Base-by-base conservation (phyloP, 2,888 invertebrate species). In the Dryadula phaetusa region DNA sequence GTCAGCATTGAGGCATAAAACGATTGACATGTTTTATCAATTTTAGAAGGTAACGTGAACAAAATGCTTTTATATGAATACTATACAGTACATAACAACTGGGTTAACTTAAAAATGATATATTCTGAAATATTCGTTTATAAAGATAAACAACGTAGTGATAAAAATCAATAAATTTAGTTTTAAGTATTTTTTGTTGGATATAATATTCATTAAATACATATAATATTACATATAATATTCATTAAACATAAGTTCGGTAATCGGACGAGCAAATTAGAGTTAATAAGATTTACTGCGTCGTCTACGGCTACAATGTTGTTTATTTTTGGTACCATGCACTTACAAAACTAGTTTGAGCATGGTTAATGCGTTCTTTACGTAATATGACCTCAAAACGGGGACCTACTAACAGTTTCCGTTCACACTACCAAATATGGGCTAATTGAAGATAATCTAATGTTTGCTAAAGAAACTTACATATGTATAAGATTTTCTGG, bases 301-400 rank as follows among this genome's bases (percentile, higher is more conserved):
- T 78, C 80, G 79, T 78, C 79, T 79, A 78, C 80, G 79, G 78
- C 79, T 79, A 78, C 82, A 85, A 86, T 86, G 88, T 90, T 87
- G 89, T 90, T 90, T 87, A 85, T 87, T 88, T 89, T 87, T 89
- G 82, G 82, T 80, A 81, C 80, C 84, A 79, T 80, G 58, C 56
- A 64, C 81, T 77, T 82, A 84, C 70, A 74, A 76, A 88, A 90
- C 90, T 79, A 83, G 90, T 90, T 90, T 85, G 63, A 61, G 67
- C 76, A 64, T 83, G 68, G 7, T 44, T 32, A 64, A 71, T 63
- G 67, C 67, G 61, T 61, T 53, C 58, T 61, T 75, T 74, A 69
- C 72, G 74, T 75, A 72, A 75, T 64, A 61, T 74, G 75, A 75
- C 75, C 75, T 73, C 73, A 72, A 75, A 76, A 76, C 72, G 72